Evolutionary conservation across 2,113 vertebrate genomes (phyloP), one percentile per base, ranked within the genome.

Genomic region (Entelurus aequoreus): DNA sequence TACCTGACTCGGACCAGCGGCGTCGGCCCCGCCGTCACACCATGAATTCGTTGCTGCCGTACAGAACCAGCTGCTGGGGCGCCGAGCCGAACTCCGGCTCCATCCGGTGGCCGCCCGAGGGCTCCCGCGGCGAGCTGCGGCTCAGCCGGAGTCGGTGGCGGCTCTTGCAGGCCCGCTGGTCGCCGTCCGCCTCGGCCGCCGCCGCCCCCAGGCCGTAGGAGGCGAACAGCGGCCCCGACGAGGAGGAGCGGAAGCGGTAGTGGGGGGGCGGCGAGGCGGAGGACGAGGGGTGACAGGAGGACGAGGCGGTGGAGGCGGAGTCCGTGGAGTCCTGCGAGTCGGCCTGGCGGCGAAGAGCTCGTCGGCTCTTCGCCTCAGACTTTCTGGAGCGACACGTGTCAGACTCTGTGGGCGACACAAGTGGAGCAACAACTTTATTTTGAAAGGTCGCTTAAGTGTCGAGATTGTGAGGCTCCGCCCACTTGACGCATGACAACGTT

Each of bases 31-130:
- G 0, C 35, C 62, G 65, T 98, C 90, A 97, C 77, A 98, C 95
- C 94, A 98, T 95, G 82, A 96, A 98, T 79, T 97, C 95, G 0
- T 95, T 95, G 84, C 82, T 95, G 73, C 94, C 94, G 54, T 93
- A 93, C 73, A 95, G 88, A 83, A 95, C 88, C n/a, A 94, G 87
- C 83, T 92, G 92, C 79, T 93, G 94, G 21, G 91, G 1, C 0
- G 90, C 1, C 0, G 91, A 21, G 49, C 88, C 51, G 1, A 91
- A 89, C 44, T 96, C 94, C 0, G 90, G 67, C 40, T 94, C 93
- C 54, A 90, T 91, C 57, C 88, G 91, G 57, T 74, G 89, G 55
- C 77, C 69, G 1, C 95, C 93, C 0, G 85, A 88, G 65, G 87
- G 77, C 75, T 95, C 94, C 63, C 93, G 92, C 1, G 94, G 94